phyloP scores from a whole-genome alignment of 2,797 vertebrate species.

The Enoplosus armatus region DNA sequence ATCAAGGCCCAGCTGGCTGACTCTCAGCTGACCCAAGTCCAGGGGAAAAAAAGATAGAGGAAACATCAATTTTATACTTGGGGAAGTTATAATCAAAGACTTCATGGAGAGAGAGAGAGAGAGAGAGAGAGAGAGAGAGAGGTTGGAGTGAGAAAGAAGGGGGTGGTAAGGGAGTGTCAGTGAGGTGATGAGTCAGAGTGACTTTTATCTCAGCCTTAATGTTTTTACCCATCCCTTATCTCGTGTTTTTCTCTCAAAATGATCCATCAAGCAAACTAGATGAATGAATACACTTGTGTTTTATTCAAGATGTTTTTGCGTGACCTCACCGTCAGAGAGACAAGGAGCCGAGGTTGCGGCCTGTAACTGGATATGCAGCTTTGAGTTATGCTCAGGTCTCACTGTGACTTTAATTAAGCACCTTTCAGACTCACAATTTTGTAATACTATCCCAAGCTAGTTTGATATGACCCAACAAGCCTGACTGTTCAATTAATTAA shows the following conservation, averaged over 20 bases:
- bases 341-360: neutral
- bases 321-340: slow-evolving; percentile 21
- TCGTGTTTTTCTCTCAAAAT: neutral
- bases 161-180: slow-evolving; percentile 6
- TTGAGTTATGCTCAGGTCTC: slow-evolving; percentile 29
- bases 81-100: slow-evolving; percentile 48
- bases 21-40: slow-evolving; percentile 56
- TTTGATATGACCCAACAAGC: slow-evolving; percentile 68
- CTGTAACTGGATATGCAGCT: slow-evolving; percentile 35
- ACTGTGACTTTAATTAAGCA: slow-evolving; percentile 59
- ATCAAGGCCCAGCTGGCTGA: slow-evolving; percentile 58
- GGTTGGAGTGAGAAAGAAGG: neutral
- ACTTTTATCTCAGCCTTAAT: slow-evolving; percentile 39
- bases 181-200: slow-evolving; percentile 42
- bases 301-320: neutral
- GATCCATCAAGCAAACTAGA: neutral
- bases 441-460: slow-evolving; percentile 54
- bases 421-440: slow-evolving; percentile 58
- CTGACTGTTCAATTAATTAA: slow-evolving; percentile 74
- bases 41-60: slow-evolving; percentile 26
- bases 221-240: neutral
- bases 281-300: neutral
- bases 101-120: slow-evolving; percentile 12
- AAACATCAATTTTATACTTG: slow-evolving; percentile 58
- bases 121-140: neutral